Evolutionary conservation across 2,888 invertebrate species (phyloP).

Genomic region (Allolobophora icterica): DNA sequence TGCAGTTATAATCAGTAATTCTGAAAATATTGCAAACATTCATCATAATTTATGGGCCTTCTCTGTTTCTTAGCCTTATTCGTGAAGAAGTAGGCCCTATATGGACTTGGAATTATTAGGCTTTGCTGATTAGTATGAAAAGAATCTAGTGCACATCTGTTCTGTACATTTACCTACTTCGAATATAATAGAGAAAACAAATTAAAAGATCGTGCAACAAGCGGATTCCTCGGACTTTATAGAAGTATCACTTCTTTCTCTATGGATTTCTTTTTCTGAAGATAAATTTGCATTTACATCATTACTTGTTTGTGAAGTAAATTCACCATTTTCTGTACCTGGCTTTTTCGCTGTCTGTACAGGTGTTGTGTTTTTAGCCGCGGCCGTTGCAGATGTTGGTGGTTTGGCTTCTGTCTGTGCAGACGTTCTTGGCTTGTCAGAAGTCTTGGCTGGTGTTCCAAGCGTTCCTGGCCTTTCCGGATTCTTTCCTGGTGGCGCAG

Average conservation of each 20-base stretch:
- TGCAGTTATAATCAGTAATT: no score
- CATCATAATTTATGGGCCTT: no score
- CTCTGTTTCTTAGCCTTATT: no score
- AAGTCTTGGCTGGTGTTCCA: not conserved
- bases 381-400: not conserved
- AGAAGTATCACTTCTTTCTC: not conserved
- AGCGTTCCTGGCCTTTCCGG: not conserved
- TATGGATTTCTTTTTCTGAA: not conserved
- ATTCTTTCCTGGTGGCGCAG: not conserved
- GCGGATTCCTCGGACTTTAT: not conserved
- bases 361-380: no score
- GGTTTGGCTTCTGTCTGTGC: not conserved
- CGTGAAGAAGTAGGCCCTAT: no score
- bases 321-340: not conserved
- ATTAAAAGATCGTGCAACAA: not conserved
- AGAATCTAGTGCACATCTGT: not conserved
- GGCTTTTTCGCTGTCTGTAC: not conserved
- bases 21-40: no score
- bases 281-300: not conserved
- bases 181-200: not conserved
- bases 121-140: no score
- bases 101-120: no score
- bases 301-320: not conserved
- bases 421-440: slow-evolving; percentile 19
- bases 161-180: not conserved